Evolutionary conservation across 2,888 invertebrate genomes (phyloP), one percentile per base, ranked within the genome.

Genomic region (Latrodectus hesperus): DNA sequence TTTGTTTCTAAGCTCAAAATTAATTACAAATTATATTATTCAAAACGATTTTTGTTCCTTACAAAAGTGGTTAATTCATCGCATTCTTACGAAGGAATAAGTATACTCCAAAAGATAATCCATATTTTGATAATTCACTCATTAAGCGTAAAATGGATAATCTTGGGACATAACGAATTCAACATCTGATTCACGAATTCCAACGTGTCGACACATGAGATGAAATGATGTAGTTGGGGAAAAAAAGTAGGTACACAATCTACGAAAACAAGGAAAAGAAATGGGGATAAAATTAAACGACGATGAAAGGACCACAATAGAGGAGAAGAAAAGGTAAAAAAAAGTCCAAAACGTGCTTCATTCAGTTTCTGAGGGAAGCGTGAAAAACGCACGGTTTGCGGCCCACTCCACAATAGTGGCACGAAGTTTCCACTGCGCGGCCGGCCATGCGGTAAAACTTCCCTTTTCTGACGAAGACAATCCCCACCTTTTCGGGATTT

Each of bases 391-490:
- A 76, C 83, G 83, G 76, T 49, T 83, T 76, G 76, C n/a, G 71
- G 79, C 71, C 26, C 76, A 76, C 38, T 51, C 51, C 76, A 65
- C 76, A 76, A 65, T 51, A n/a, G 67, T 12, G 14, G 51, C 76
- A 76, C 76, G 76, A 2, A 14, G 65, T 60, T 68, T 22, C 17
- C 49, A 53, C 53, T 52, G 55, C 38, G 49, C 71, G 51, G 64
- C 22, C 22, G 76, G 38, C 83, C 83, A 83, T 64, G 83, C 76
- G 83, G 60, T 76, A 71, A 83, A 83, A 83, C 83, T 77, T 52
- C 64, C 51, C 75, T 83, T 52, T 77, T 76, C 71, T 71, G n/a
- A n/a, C 64, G 64, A 83, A 76, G 76, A 76, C 83, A 83, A 76
- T 83, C 22, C 52, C 76, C 83, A 76, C 71, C 83, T 77, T 71